Evolutionary conservation across 2,797 vertebrate genomes (phyloP).

Genomic region (Zenarchopterus dispar): DNA sequence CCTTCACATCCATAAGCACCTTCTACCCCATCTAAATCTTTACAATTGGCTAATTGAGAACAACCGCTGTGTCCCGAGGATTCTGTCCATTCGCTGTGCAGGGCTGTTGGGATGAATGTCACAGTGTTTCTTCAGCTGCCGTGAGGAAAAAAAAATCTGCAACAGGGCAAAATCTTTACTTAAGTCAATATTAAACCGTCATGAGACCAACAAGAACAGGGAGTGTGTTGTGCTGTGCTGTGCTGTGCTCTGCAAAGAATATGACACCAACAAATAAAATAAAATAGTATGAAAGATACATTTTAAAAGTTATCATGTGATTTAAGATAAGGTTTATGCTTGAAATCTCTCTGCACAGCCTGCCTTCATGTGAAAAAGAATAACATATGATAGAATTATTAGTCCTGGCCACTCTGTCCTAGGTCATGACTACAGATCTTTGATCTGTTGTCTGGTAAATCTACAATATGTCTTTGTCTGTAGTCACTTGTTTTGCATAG

Average conservation of each 20-base stretch:
- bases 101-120: conserved; percentile 10
- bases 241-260: conserved; percentile 28
- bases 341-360: not conserved
- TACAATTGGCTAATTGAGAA: conserved; percentile 49
- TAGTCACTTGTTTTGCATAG: too few species aligned
- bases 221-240: conserved; percentile 25
- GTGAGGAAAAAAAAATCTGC: conserved; percentile 10
- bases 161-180: conserved; percentile 13
- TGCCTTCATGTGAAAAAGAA: too few species aligned
- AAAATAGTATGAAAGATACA: conserved; percentile 30
- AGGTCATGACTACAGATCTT: too few species aligned
- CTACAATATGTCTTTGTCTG: too few species aligned
- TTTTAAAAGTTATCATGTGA: too few species aligned
- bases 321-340: conserved; percentile 12
- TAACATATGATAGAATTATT: too few species aligned
- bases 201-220: conserved; percentile 50
- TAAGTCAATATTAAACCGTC: conserved; percentile 38
- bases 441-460: too few species aligned
- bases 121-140: conserved; percentile 31
- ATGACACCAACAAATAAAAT: not conserved
- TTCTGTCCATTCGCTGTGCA: conserved; percentile 22
- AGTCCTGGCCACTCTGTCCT: too few species aligned
- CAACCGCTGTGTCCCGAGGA: conserved; percentile 40
- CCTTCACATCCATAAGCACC: conserved; percentile 10
- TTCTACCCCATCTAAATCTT: conserved; percentile 22